A percentile compares a stretch with the other conserved stretches of the same genome.
Evolutionary conservation across 2,888 invertebrate species (phyloP).

Genomic region (Mythimna vitellina): DNA sequence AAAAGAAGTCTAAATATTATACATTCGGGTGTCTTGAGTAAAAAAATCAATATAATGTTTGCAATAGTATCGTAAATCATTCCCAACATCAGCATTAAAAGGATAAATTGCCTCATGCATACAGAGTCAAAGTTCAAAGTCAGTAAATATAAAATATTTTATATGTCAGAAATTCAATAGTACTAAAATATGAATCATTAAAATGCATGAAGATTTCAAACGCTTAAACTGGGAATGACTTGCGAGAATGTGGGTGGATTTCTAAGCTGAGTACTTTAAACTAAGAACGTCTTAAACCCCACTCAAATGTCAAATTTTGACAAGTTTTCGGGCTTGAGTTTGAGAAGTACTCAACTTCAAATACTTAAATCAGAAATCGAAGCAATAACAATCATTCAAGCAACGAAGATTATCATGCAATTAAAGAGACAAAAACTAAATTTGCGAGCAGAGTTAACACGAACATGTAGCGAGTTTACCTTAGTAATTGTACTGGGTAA

Average conservation of each 20-base stretch:
- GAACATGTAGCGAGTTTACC: slow-evolving; percentile 20
- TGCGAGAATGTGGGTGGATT: slow-evolving; percentile 1
- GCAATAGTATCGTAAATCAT: slow-evolving; percentile 54
- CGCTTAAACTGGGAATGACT: slow-evolving; percentile 33
- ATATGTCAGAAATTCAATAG: slow-evolving; percentile 23
- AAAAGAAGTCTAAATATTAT: neutral
- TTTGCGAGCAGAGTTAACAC: neutral
- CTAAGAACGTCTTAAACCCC: too few species aligned
- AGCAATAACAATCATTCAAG: slow-evolving; percentile 23
- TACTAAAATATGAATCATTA: slow-evolving; percentile 32
- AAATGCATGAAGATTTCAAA: slow-evolving; percentile 19
- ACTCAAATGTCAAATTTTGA: too few species aligned
- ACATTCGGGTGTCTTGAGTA: neutral
- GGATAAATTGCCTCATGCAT: slow-evolving; percentile 45
- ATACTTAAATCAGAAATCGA: too few species aligned
- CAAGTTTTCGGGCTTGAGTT: too few species aligned
- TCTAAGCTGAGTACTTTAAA: too few species aligned
- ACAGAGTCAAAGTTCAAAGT: slow-evolving; percentile 30
- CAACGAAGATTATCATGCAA: slow-evolving; percentile 29
- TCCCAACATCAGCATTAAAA: slow-evolving; percentile 19
- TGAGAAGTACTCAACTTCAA: too few species aligned
- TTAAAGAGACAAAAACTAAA: slow-evolving; percentile 8
- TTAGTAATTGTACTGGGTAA: slow-evolving; percentile 34
- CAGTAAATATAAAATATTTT: slow-evolving; percentile 26
- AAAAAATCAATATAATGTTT: slow-evolving; percentile 13